Base-by-base conservation (phyloP, 1,140 invertebrate species). In the Drosophila kurseongensis region DNA sequence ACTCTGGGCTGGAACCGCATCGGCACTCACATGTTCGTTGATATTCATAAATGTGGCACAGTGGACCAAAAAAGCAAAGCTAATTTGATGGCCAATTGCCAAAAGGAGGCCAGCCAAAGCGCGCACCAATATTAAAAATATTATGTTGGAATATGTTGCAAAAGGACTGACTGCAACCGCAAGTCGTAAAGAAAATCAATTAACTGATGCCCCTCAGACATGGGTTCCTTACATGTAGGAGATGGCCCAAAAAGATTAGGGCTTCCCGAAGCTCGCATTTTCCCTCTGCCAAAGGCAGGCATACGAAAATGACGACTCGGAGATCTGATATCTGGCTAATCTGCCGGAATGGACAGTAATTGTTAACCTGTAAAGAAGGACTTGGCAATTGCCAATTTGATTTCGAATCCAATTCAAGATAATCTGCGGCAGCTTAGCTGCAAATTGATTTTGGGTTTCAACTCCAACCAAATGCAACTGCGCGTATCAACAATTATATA, bases 31-130 rank as follows among this genome's bases (percentile, higher is more conserved):
- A 62, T 66, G 62, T 67, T 85, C 81, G 62, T 83, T 86, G 82
- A 88, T 86, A 86, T 86, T 86, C 83, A 86, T 86, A 86, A 86
- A 88, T 88, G 84, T 88, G 84, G 83, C 80, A 88, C 83, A 88
- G 79, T 83, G 83, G 84, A 69, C 73, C 81, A 65, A 83, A 79
- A 80, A 79, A 67, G 72, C 61, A 80, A 62, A 84, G 81, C 84
- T 88, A 89, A 83, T 88, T 88, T 79, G 73, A 88, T 88, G 84
- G 83, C 84, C 79, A 79, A 80, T 89, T 89, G 83, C 84, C 83
- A 88, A 88, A 48, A 75, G 69, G 55, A 41, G 56, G 62, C 32
- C 45, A 50, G 65, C 32, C 73, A 75, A 42, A 38, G 72, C 44
- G 66, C 60, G 60, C 71, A 65, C 80, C 84, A 73, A 86, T 86